These are phyloP conservation scores for Clunio marinus DNA, from an alignment of 2,888 invertebrate species.

Conservation along the genomic window DNA sequence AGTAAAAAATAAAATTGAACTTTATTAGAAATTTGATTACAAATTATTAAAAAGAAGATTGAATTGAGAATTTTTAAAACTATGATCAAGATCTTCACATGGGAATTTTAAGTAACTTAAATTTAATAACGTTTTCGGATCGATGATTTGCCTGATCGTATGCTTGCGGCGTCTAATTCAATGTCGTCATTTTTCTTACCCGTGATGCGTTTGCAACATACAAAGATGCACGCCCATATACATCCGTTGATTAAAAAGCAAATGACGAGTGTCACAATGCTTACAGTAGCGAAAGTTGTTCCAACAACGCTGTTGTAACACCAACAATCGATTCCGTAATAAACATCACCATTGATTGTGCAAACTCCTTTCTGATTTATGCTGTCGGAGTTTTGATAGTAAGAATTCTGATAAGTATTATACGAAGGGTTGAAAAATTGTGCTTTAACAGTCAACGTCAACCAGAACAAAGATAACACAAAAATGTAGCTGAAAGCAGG, in stretches of 20 bases:
- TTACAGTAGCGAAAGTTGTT: neutral
- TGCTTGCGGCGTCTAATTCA: neutral
- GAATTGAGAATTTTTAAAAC: no score
- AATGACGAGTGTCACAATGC: neutral
- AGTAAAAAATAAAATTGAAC: no score
- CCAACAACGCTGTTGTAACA: neutral
- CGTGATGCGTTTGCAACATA: neutral
- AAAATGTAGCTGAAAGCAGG: no score
- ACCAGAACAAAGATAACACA: no score
- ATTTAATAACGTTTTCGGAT: neutral
- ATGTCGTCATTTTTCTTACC: neutral
- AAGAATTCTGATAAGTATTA: no score
- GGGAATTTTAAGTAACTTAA: no score
- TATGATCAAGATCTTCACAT: no score
- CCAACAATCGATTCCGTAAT: constrained; percentile 1
- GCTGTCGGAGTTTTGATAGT: neutral
- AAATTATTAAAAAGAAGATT: no score
- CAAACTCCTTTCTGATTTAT: neutral
- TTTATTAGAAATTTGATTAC: no score
- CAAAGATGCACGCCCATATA: neutral
- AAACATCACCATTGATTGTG: neutral
- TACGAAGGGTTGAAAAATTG: no score
- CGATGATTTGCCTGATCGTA: neutral
- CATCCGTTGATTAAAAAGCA: neutral
- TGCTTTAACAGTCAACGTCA: no score